Base-by-base conservation (phyloP, 2,888 invertebrate species). In the Pammene fasciana region DNA sequence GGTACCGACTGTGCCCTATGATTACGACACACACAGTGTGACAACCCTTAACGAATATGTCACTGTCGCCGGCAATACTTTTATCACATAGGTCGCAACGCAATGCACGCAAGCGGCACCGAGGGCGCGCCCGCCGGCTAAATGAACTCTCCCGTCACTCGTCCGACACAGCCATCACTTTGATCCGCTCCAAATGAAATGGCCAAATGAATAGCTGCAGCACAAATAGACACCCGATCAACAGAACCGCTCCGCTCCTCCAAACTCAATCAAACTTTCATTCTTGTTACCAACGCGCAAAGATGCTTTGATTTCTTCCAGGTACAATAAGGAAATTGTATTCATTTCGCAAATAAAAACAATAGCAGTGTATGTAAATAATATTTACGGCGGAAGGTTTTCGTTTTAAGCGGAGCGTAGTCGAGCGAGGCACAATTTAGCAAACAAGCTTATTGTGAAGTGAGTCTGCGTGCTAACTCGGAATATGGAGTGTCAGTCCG, bases 391-490 rank as follows among this genome's bases (percentile, higher is more conserved):
- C 74, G 13, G 16, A 65, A 65, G 57, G 34, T 55, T 67, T 59
- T 64, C 45, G 45, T 64, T 71, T 64, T 54, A 43, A 64, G 41
- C 52, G 65, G 45, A 54, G 54, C 45, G 38, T 64, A 43, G 71
- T 41, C 41, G 54, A 67, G 45, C 45, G 60, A 36, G 77, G 74
- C 72, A 79, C 75, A 79, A 80, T 81, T 81, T 75, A 79, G 76
- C 75, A 78, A 84, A 82, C 80, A 78, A 80, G 79, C 79, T 83
- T 81, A 84, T 81, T 83, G 81, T 82, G 74, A 77, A 81, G 82
- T 79, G 81, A 75, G 78, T 75, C 75, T 71, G 76, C 75, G 74
- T 70, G 78, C 76, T 77, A 77, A 78, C 78, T 78, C 79, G 76
- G 76, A 76, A 79, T 80, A 81, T 82, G 79, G 75, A 82, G 81